phyloP scores from a whole-genome alignment of 1,140 invertebrate species.

The Acromyrmex echinatior region DNA sequence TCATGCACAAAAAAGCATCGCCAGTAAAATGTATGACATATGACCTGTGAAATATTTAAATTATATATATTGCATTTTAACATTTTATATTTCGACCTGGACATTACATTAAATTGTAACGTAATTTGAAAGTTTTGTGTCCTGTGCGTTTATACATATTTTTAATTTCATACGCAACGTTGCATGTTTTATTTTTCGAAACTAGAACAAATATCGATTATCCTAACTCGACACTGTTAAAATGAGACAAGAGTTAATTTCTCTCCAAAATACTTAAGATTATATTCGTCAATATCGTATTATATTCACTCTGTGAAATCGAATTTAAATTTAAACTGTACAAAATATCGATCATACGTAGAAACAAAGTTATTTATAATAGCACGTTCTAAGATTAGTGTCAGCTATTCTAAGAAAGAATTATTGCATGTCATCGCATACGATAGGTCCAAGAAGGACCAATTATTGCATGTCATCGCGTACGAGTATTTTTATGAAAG shows the following conservation, averaged over 20 bases:
- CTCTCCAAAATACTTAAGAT: background rate
- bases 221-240: background rate
- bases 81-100: slow-evolving; percentile 40
- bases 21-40: slow-evolving; percentile 28
- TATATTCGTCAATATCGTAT: background rate
- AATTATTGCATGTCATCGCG: background rate
- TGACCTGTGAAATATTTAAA: slow-evolving; percentile 51
- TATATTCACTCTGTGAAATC: too few species aligned
- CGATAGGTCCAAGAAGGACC: background rate
- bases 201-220: slow-evolving; percentile 28
- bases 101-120: slow-evolving; percentile 47
- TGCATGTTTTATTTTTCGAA: slow-evolving; percentile 1
- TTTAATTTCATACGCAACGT: slow-evolving; percentile 35
- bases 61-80: slow-evolving; percentile 53
- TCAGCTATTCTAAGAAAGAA: background rate
- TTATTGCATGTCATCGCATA: background rate
- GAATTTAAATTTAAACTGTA: background rate
- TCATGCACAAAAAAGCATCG: background rate
- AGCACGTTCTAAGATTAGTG: background rate
- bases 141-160: slow-evolving; percentile 1
- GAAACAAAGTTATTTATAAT: background rate
- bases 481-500: background rate
- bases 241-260: background rate
- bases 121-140: slow-evolving; percentile 26
- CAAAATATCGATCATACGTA: too few species aligned